Base-by-base conservation (phyloP, 2,888 invertebrate genomes). In the Byasa hedistus region DNA sequence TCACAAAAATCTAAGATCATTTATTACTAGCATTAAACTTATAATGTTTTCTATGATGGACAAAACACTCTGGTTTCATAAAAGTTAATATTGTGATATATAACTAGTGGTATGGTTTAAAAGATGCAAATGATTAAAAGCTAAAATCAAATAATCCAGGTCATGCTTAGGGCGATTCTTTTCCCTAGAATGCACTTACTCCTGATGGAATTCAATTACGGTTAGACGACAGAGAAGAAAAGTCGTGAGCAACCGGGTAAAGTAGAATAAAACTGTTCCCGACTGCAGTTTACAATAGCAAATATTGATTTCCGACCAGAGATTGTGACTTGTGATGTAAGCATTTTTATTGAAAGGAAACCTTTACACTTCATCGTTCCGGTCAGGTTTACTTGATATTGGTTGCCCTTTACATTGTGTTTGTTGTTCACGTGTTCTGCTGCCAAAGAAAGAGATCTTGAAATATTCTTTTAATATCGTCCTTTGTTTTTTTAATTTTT, bases 181-280 rank as follows among this genome's bases (percentile, higher is more conserved):
- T 68, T 72, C 72, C 73, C 63, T 71, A 72, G 71, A 73, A 71
- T 67, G 71, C 72, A 71, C 73, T 74, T 74, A 73, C 73, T 73
- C 69, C 72, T 69, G 73, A 72, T 69, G 73, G 75, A 75, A 75
- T 76, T 75, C 76, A 75, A 75, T 76, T 76, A 75, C 73, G 65
- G 60, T 70, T 70, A 54, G 69, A 72, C 69, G 71, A 73, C 74
- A 75, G 75, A 76, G 75, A 71, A 69, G 71, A 75, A 73, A 72
- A 74, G 74, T 73, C 74, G 69, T 72, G 70, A 71, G 61, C 63
- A 65, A 69, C 70, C 68, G 66, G 68, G 65, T 69, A 68, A 73
- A 75, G 74, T 72, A 74, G 73, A 75, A 69, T 71, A 74, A 75
- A 74, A 74, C 70, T 72, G 70, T 68, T 66, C 70, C 70, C 72